Conservation (phyloP, 2,797 vertebrate species). For the Acanthiza pusilla region DNA sequence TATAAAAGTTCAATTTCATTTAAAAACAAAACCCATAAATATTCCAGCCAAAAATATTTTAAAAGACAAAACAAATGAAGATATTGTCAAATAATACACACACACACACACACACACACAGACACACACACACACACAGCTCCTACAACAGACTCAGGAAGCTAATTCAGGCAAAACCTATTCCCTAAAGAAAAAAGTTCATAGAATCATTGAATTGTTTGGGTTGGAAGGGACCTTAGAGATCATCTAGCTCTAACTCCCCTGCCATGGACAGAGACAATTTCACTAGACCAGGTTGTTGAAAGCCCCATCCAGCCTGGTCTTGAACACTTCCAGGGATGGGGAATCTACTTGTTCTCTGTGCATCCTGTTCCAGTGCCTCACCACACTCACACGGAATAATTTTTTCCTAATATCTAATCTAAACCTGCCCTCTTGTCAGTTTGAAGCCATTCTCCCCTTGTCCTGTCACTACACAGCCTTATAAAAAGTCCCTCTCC, state of each 20-base stretch:
- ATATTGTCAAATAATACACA: not conserved
- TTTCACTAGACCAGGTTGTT: not conserved
- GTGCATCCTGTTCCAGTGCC: not conserved
- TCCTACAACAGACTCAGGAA: not conserved
- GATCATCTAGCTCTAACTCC: not conserved
- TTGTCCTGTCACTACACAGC: not conserved
- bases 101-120: too few relatives aligned
- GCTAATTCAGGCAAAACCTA: not conserved
- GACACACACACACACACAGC: too few relatives aligned
- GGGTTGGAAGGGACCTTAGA: not conserved
- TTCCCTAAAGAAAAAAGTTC: not conserved
- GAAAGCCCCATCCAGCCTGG: not conserved
- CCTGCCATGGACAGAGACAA: not conserved
- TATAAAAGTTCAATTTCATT: not conserved
- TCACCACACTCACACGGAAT: rapidly evolving
- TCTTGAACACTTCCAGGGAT: not conserved
- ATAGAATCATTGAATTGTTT: not conserved
- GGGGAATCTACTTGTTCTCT: too few relatives aligned
- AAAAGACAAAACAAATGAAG: not conserved
- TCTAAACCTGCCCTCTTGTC: not conserved
- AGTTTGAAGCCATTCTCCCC: not conserved
- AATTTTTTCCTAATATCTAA: not conserved
- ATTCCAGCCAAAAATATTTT: not conserved
- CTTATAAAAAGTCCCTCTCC: not conserved
- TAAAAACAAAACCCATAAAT: not conserved